Conservation (phyloP, 1,140 invertebrate species). For the Leptinotarsa texana region DNA sequence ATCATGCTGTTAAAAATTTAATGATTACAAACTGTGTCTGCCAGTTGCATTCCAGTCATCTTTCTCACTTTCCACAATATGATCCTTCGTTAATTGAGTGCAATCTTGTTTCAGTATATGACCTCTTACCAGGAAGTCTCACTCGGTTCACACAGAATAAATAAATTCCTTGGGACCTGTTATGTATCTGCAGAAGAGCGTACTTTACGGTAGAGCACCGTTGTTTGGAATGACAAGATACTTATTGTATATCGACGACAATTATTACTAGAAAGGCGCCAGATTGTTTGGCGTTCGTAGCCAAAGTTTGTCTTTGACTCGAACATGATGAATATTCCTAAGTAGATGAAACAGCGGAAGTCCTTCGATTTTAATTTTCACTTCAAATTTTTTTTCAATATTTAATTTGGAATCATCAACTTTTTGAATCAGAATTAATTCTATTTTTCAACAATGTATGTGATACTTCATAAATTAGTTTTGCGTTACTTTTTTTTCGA, state of each 20-base stretch:
- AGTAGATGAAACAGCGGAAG: too few relatives aligned
- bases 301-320: too few relatives aligned
- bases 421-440: too few relatives aligned
- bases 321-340: too few relatives aligned
- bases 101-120: not conserved
- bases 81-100: not conserved
- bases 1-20: too few relatives aligned
- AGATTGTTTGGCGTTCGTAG: not conserved
- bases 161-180: constrained; percentile 2
- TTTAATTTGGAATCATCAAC: too few relatives aligned
- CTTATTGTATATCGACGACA: not conserved
- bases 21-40: too few relatives aligned
- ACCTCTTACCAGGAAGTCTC: not conserved
- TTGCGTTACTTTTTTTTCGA: too few relatives aligned
- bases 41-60: not conserved
- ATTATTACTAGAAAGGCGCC: not conserved
- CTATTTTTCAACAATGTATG: too few relatives aligned
- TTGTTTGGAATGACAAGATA: not conserved
- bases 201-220: not conserved
- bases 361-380: too few relatives aligned
- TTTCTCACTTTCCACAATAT: not conserved
- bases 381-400: too few relatives aligned
- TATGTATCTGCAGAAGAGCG: not conserved
- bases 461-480: too few relatives aligned
- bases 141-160: not conserved